Percentiles rank a stretch among this genome's conserved stretches.
These are phyloP conservation scores for Pipistrellus kuhlii DNA, from an alignment of 2,797 vertebrate genomes.

Conservation along the genomic window DNA sequence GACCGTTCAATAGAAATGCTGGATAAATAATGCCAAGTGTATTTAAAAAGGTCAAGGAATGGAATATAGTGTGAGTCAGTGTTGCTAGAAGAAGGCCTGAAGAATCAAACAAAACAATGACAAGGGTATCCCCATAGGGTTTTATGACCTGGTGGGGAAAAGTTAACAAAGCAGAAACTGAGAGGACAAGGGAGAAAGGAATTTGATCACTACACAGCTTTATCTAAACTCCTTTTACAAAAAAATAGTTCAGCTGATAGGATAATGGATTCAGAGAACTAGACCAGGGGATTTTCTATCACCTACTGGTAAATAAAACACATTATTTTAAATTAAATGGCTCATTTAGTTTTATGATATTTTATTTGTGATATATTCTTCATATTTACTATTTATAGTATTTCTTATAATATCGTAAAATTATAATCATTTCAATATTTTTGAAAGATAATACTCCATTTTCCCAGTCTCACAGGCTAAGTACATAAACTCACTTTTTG, in stretches of 20 bases:
- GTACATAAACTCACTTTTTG: neutral
- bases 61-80: neutral
- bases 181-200: neutral
- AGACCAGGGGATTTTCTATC: neutral
- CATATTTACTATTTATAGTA: neutral
- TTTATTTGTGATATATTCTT: neutral
- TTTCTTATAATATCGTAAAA: neutral
- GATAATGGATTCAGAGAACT: neutral
- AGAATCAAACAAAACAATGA: neutral
- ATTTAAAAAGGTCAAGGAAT: neutral
- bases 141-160: neutral
- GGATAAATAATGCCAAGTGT: neutral
- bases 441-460: neutral
- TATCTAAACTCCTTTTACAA: neutral
- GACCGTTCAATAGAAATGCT: neutral
- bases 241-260: neutral
- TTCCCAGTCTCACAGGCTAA: neutral
- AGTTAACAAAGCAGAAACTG: neutral
- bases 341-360: neutral
- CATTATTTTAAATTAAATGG: conserved; percentile 44
- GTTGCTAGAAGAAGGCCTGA: neutral
- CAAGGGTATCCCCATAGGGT: too few relatives aligned
- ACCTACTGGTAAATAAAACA: neutral
- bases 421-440: neutral
- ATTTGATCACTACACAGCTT: neutral